Evolutionary conservation across 2,888 invertebrate species (phyloP).

Genomic region (Archaeoteleia sp.): DNA sequence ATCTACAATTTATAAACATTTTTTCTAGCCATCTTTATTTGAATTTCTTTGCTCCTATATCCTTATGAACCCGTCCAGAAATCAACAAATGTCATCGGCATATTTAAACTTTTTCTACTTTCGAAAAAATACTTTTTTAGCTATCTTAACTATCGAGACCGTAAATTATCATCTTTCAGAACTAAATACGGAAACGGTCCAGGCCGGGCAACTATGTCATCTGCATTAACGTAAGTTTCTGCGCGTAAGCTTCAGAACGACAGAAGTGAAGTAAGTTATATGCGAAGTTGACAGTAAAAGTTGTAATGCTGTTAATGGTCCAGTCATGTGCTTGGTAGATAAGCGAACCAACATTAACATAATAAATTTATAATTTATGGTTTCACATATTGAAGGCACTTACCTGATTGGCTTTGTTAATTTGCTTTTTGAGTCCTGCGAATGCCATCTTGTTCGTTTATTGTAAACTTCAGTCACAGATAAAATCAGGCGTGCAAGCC

Average conservation of each 20-base stretch:
- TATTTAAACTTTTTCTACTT: conserved; percentile 11
- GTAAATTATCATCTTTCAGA: conserved; percentile 27
- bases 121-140: conserved; percentile 21
- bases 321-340: conserved; percentile 28
- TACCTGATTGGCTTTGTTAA: conserved; percentile 99
- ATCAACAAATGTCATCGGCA: neutral
- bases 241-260: conserved; percentile 26
- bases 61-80: neutral
- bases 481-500: conserved; percentile 26
- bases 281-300: conserved; percentile 44
- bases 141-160: conserved; percentile 11
- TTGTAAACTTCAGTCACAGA: conserved; percentile 31
- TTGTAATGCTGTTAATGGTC: conserved; percentile 43
- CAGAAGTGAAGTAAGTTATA: conserved; percentile 42
- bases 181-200: conserved; percentile 26
- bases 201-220: conserved; percentile 35
- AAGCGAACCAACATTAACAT: conserved; percentile 27
- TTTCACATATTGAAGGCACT: conserved; percentile 62
- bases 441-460: conserved; percentile 88
- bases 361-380: conserved; percentile 9
- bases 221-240: conserved; percentile 35
- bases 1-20: too few relatives aligned
- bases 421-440: conserved; percentile 98
- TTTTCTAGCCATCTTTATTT: too few relatives aligned
- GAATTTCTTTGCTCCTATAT: too few relatives aligned